Conservation (phyloP, 2,113 vertebrate genomes). For the Muntiacus muntjak region DNA sequence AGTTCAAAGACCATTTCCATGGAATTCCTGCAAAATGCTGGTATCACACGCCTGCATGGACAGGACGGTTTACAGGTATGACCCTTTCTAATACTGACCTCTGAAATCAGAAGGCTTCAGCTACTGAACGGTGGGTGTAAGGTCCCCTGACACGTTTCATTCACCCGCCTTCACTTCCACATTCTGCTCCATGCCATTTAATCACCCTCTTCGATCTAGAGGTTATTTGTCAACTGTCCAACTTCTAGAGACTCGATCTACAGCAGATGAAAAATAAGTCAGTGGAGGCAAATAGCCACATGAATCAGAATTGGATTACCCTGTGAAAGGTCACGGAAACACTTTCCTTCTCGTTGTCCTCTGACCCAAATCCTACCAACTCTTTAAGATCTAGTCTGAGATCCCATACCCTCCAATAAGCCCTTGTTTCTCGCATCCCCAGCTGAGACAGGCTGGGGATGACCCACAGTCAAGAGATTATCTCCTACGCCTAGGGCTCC, state of each 20-base stretch:
- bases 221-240: not conserved
- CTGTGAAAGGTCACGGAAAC: not conserved
- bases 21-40: not conserved
- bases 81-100: not conserved
- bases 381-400: not conserved
- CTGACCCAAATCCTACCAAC: not conserved
- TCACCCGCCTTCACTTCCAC: not conserved
- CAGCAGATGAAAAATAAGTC: constrained; percentile 7
- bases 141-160: not conserved
- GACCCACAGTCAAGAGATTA: not conserved
- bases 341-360: not conserved
- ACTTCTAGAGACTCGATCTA: not conserved
- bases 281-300: not conserved
- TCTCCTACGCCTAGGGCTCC: not conserved
- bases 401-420: not conserved
- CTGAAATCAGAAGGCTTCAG: not conserved
- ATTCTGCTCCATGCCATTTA: not conserved
- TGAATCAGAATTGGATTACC: not conserved
- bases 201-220: not conserved
- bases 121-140: not conserved
- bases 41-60: not conserved
- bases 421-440: not conserved
- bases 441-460: not conserved
- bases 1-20: not conserved
- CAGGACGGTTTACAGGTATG: not conserved